phyloP scores from a whole-genome alignment of 1,140 invertebrate species.

The Oedothorax gibbosus region DNA sequence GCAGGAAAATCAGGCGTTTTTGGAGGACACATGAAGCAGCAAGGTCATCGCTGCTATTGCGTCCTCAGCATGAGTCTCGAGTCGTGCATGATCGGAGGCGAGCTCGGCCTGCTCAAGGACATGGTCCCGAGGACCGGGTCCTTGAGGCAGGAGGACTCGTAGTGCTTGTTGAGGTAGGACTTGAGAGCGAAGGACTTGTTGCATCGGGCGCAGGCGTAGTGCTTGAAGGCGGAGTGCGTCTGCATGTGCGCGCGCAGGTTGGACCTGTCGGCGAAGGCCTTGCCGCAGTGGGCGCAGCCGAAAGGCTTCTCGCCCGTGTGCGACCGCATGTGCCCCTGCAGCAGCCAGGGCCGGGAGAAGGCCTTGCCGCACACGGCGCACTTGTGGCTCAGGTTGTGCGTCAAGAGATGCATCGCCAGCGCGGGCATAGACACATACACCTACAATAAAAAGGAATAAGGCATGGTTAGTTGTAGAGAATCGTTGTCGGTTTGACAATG shows the following conservation, averaged over 20 bases:
- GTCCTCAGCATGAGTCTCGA: conserved; percentile 40
- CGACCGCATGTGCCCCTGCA: conserved; percentile 93
- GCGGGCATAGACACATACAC: conserved; percentile 97
- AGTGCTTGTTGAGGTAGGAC: conserved; percentile 98
- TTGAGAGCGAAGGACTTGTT: conserved; percentile 99
- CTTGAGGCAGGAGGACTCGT: conserved; percentile 94
- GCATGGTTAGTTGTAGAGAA: too few relatives aligned
- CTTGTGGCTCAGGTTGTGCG: conserved; percentile 78
- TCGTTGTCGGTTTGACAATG: too few relatives aligned
- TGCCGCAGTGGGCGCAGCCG: conserved; percentile 97
- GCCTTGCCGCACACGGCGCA: conserved; percentile 94
- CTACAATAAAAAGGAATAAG: too few relatives aligned
- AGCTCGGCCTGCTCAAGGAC: not conserved
- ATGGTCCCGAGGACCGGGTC: conserved; percentile 69
- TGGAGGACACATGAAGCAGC: too few relatives aligned
- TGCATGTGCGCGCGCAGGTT: conserved; percentile 98
- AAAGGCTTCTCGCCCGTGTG: conserved; percentile 99
- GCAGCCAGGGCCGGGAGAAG: conserved; percentile 95
- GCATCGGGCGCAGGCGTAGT: conserved; percentile 93
- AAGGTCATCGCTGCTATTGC: not conserved
- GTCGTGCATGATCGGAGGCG: conserved; percentile 22
- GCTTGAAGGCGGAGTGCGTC: conserved; percentile 96
- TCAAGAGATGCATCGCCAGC: conserved; percentile 95
- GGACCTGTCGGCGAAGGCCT: conserved; percentile 97
- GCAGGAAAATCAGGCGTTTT: too few relatives aligned